Base-by-base conservation (phyloP, 2,797 vertebrate species). In the Chelon labrosus region DNA sequence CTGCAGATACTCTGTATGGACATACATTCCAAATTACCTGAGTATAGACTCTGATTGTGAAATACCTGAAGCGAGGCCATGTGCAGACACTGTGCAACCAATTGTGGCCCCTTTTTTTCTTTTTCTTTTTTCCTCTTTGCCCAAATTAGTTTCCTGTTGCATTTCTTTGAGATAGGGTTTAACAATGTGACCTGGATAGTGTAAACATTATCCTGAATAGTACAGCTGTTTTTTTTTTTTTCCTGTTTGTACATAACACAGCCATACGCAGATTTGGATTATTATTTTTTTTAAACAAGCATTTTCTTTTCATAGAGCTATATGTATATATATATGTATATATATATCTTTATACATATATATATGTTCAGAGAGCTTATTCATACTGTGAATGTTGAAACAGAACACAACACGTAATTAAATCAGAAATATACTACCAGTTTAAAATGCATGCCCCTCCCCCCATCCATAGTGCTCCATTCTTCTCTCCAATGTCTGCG, bases 21-120 rank as follows among this genome's bases (percentile, higher is more conserved):
- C 95, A 80, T 85, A 95, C 94, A 96, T 96, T 96, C 96, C 96
- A 95, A 94, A 96, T 96, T 96, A 97, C 97, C 97, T 97, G 97
- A 99, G 97, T 96, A 96, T 95, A 95, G 92, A 96, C 95, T 96
- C 96, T 94, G 87, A 95, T 94, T 94, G 82, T 83, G 94, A 95
- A 95, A 95, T 96, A 97, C 97, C 96, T 97, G 96, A 97, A 97
- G 95, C 94, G 77, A 94, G 95, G 94, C 94, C 94, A 93, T 89
- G 93, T 93, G 89, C 93, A 75, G 93, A 95, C 94, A 90, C 94
- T 94, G 94, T 95, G 95, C 94, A 94, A 95, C 90, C 89, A 91
- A 93, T 81, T 93, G 94, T 94, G 93, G 94, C 91, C 89, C 75
- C 86, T 82, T 63, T n/a, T 14, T 54, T 62, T 69, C 37, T 47